Evolutionary conservation across 2,797 vertebrate species (phyloP), one percentile per base, ranked within the genome.

Genomic region (Catamblyrhynchus diadema): DNA sequence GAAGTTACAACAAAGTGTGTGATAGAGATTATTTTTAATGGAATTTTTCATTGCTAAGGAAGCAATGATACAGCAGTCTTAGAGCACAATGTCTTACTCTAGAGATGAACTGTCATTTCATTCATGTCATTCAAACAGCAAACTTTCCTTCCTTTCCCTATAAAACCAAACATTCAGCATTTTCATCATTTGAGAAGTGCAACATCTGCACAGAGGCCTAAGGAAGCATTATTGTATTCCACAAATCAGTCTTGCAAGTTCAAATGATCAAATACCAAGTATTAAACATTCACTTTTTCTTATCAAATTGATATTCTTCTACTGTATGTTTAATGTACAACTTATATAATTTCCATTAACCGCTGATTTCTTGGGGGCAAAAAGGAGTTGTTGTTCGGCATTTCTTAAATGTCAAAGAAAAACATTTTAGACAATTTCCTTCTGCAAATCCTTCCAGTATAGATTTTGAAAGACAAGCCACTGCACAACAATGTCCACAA

Each of bases 41-140:
- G 88, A 88, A 93, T 95, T 95, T 95, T 97, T 96, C 90, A 94
- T 90, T 90, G 87, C 86, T 94, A 92, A 94, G 88, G 86, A 94
- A 96, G 84, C 61, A 97, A 96, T 95, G 94, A 96, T 83, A 90
- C 59, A 90, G 82, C 75, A 78, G 93, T 93, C 94, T 97, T 94
- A 74, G 44, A 95, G 88, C 42, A 94, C 42, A 83, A 75, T 74
- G 75, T 72, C 67, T 92, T 77, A 86, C 85, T 97, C 90, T 65
- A 27, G 67, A 95, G 88, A 93, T 81, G 91, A 97, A 67, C 95
- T 97, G 90, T 94, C 97, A 97, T 96, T 97, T 96, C 88, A 94
- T 81, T 97, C 86, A 24, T 21, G 93, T 93, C 96, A 97, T 65
- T 96, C 95, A 96, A 94, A 91, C 25, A 88, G 72, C 62, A 95